Conservation (phyloP, 2,888 invertebrate genomes). For the Spisula subtruncata region DNA sequence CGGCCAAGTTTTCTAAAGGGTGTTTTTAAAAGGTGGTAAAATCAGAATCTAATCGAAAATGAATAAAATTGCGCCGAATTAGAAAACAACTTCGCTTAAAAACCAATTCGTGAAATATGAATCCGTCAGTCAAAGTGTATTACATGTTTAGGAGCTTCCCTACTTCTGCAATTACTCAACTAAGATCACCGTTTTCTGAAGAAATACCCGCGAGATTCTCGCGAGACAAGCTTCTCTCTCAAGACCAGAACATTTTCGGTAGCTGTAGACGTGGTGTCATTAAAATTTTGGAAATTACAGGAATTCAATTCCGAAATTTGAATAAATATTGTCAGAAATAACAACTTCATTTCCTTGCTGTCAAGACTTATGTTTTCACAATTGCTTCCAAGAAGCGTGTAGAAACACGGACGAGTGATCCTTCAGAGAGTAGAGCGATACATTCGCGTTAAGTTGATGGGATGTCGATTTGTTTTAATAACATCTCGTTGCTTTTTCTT, state of each 20-base stretch:
- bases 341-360: conserved; percentile 65
- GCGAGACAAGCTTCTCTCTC: background rate
- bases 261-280: conserved; percentile 28
- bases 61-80: too few relatives aligned
- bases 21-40: too few relatives aligned
- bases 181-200: background rate
- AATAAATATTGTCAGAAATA: conserved; percentile 66
- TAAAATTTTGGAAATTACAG: conserved; percentile 29
- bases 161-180: background rate
- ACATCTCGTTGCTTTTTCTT: conserved; percentile 51
- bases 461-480: conserved; percentile 63
- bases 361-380: conserved; percentile 63
- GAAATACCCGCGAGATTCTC: background rate
- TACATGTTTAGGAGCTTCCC: background rate
- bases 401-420: conserved; percentile 32
- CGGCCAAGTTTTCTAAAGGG: too few relatives aligned
- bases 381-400: conserved; percentile 39
- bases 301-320: conserved; percentile 55
- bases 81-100: too few relatives aligned
- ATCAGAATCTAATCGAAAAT: too few relatives aligned
- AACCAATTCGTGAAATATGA: background rate
- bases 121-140: background rate
- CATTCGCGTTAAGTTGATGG: conserved; percentile 38
- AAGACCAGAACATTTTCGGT: background rate
- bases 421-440: conserved; percentile 13